Conservation (phyloP, 1,140 invertebrate genomes). For the Daktulosphaira vitifoliae region DNA sequence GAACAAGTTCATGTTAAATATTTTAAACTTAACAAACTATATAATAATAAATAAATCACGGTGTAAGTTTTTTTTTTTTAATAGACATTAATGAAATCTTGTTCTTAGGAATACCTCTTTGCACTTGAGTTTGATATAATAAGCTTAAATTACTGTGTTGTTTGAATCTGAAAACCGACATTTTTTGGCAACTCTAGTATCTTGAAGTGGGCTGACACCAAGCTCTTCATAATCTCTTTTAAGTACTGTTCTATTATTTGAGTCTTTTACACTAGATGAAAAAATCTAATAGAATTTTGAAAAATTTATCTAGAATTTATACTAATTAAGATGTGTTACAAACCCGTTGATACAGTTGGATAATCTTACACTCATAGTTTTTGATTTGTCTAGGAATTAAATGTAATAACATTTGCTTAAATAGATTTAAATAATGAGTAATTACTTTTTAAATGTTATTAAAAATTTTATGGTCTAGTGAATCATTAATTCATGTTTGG, state of each 20-base stretch:
- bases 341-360: too few species aligned
- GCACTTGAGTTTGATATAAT: neutral
- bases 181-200: neutral
- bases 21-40: neutral
- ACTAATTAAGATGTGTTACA: too few species aligned
- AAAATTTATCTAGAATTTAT: too few species aligned
- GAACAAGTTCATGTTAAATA: neutral
- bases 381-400: too few species aligned
- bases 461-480: too few species aligned
- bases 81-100: neutral
- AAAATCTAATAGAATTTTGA: too few species aligned
- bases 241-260: neutral
- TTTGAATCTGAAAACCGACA: slow-evolving; percentile 10
- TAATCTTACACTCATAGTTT: too few species aligned
- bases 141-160: neutral
- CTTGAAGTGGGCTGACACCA: neutral
- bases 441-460: too few species aligned
- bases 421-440: too few species aligned
- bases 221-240: neutral
- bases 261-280: neutral
- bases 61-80: neutral
- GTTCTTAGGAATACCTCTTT: neutral
- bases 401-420: too few species aligned
- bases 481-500: too few species aligned
- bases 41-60: neutral